Percentiles rank a stretch among this genome's conserved stretches.
Evolutionary conservation across 2,113 vertebrate species (phyloP).

Genomic region (Gavialis gangeticus): DNA sequence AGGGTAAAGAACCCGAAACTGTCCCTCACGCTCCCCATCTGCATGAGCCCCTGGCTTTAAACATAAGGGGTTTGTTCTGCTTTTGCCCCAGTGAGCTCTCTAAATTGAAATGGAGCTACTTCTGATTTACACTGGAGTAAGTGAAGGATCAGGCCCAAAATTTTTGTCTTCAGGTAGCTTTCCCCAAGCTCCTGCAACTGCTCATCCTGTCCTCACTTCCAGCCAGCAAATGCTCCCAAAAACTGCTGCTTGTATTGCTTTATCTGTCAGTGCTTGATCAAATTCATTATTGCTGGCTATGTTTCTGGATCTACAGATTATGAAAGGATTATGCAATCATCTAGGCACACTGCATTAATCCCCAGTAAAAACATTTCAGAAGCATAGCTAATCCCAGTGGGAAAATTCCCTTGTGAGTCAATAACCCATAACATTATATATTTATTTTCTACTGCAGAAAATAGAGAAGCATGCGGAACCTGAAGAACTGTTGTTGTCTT

Average conservation of each 20-base stretch:
- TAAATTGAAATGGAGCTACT: not conserved
- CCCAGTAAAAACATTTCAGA: not conserved
- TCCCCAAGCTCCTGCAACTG: not conserved
- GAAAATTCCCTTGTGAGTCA: not conserved
- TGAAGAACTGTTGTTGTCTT: constrained; percentile 61
- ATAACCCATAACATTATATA: not conserved
- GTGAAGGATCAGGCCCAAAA: not conserved
- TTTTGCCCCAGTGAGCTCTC: not conserved
- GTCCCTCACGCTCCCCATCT: not conserved
- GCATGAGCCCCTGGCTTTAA: not conserved
- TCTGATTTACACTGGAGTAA: not conserved
- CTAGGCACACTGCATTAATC: not conserved
- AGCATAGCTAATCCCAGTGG: not conserved
- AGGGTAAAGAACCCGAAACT: not conserved
- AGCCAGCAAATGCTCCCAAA: not conserved
- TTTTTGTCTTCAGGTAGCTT: not conserved
- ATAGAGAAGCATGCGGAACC: constrained; percentile 61
- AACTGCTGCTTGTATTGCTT: not conserved
- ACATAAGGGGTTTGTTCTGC: not conserved
- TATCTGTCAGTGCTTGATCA: not conserved
- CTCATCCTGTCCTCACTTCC: not conserved
- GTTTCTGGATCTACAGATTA: not conserved
- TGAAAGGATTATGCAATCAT: not conserved
- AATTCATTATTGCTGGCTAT: not conserved
- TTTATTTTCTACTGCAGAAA: constrained; percentile 51